A percentile compares a stretch with the other conserved stretches of the same genome.
Evolutionary conservation across 2,797 vertebrate species (phyloP).

Genomic region (Myotis findleyi): DNA sequence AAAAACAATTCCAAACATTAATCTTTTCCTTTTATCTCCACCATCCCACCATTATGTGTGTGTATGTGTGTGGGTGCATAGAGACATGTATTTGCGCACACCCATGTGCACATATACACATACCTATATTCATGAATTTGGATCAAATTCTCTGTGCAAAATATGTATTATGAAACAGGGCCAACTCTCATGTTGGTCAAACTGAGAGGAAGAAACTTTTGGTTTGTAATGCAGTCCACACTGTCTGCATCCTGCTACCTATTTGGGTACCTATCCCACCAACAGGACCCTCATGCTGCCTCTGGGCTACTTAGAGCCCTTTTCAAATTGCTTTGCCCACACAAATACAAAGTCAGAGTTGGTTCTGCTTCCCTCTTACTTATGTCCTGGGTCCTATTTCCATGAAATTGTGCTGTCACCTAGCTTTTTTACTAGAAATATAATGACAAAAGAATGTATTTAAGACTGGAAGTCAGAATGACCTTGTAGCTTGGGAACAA

Average conservation of each 20-base stretch:
- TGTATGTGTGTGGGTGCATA: background rate
- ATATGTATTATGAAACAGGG: background rate
- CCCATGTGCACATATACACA: background rate
- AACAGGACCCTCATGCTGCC: background rate
- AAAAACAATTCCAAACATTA: constrained; percentile 24
- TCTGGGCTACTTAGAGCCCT: background rate
- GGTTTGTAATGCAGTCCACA: background rate
- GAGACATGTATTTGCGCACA: too few species aligned
- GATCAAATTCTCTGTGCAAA: background rate
- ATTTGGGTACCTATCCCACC: background rate
- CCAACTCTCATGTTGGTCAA: background rate
- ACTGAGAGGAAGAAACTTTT: constrained; percentile 6
- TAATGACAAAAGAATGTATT: constrained; percentile 8
- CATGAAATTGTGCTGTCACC: background rate
- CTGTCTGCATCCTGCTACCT: constrained; percentile 14
- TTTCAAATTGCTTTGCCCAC: background rate
- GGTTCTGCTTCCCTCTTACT: background rate
- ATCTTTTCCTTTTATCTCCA: background rate
- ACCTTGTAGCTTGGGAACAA: background rate
- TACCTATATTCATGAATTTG: constrained; percentile 8
- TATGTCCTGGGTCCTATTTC: background rate
- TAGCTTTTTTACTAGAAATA: background rate
- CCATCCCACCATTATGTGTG: background rate
- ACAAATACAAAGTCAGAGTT: background rate
- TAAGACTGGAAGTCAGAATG: constrained; percentile 45